phyloP scores from a whole-genome alignment of 2,113 vertebrate species.

The Neotoma lepida region DNA sequence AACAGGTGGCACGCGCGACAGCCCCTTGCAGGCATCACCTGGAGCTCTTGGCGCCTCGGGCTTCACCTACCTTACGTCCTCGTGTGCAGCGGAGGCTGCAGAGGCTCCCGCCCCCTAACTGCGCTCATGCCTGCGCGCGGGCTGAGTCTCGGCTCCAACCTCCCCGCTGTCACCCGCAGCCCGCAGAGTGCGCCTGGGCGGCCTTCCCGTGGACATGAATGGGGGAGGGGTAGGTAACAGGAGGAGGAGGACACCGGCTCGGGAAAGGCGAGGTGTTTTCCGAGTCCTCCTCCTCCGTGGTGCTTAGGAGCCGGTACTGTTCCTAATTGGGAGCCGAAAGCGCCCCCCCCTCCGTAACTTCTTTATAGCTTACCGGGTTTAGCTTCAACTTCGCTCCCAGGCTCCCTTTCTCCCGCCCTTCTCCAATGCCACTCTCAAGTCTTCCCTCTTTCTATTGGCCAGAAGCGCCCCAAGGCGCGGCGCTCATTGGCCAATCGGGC shows the following conservation, averaged over 20 bases:
- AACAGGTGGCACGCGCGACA: conserved; percentile 72
- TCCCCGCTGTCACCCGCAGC: conserved; percentile 69
- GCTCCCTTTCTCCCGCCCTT: conserved; percentile 69
- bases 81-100: conserved; percentile 66
- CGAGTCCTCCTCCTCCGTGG: conserved; percentile 69
- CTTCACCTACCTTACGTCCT: conserved; percentile 83
- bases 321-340: conserved; percentile 83
- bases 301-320: conserved; percentile 69
- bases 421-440: conserved; percentile 79
- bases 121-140: conserved; percentile 70
- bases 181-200: conserved; percentile 13
- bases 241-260: conserved; percentile 19
- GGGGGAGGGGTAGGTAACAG: conserved; percentile 37
- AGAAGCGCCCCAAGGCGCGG: accelerated
- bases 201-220: conserved; percentile 37
- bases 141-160: conserved; percentile 60
- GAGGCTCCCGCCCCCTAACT: conserved; percentile 70
- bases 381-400: conserved; percentile 86
- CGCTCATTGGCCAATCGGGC: conserved; percentile 72
- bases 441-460: conserved; percentile 79
- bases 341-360: conserved; percentile 81
- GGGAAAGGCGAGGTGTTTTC: conserved; percentile 58
- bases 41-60: not conserved
- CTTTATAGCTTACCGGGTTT: conserved; percentile 80
- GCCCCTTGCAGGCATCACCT: not conserved